Conservation (phyloP, 1,140 invertebrate species). For the Ostrea edulis region DNA sequence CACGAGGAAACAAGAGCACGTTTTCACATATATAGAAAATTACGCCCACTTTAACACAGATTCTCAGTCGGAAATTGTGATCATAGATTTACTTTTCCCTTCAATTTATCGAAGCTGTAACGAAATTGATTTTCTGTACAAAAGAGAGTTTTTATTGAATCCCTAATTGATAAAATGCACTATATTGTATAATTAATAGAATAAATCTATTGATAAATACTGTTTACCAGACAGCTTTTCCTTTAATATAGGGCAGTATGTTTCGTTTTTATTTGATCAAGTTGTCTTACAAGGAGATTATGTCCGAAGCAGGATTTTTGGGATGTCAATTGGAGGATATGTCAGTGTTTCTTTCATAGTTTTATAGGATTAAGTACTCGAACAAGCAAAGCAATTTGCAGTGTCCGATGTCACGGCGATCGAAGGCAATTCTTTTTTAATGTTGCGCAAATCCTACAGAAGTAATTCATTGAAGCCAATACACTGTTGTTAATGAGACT, state of each 20-base stretch:
- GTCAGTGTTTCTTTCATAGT: neutral
- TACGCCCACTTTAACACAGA: neutral
- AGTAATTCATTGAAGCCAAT: too few species aligned
- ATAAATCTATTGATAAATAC: slow-evolving; percentile 20
- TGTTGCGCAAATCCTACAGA: too few species aligned
- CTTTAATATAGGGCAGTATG: neutral
- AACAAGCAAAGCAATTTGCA: neutral
- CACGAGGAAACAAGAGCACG: neutral
- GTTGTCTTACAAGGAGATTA: neutral
- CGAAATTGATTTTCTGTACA: neutral
- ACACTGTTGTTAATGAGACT: too few species aligned
- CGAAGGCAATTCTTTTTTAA: too few species aligned
- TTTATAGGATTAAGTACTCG: neutral
- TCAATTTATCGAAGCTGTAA: neutral
- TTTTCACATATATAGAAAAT: neutral
- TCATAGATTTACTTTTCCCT: neutral
- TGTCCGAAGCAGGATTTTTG: neutral
- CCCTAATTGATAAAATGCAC: slow-evolving; percentile 4
- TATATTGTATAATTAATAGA: slow-evolving; percentile 20
- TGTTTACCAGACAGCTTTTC: neutral
- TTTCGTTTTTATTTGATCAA: neutral
- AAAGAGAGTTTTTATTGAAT: slow-evolving; percentile 26
- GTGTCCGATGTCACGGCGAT: neutral
- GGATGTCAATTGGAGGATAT: neutral
- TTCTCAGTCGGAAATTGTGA: neutral